Base-by-base conservation (phyloP, 2,797 vertebrate genomes). In the Ataeniobius toweri region DNA sequence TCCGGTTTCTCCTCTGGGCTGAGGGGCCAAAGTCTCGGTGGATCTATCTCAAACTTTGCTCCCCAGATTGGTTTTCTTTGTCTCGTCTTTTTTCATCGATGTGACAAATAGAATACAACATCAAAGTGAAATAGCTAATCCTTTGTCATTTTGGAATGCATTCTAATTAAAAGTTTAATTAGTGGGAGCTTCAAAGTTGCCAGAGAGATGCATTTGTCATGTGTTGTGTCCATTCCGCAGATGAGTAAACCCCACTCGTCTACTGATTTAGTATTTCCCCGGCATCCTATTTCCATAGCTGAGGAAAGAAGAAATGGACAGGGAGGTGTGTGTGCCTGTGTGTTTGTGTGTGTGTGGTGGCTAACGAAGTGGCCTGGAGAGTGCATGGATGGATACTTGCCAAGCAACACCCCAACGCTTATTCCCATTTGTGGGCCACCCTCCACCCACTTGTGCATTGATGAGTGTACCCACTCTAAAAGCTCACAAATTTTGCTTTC, bases 401-500 rank as follows among this genome's bases (percentile, higher is more conserved):
- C 93, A 96, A 94, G 82, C 87, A 81, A 61, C 71, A 51, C 81
- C 88, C 89, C 86, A 9, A 71, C 28, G 0, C 77, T 84, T 83
- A 85, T 85, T 81, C 86, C 72, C 79, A 86, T 80, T 83, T 80
- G 77, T 67, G 16, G 20, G 80, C 73, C 69, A 41, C 50, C 48
- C 77, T 28, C 76, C 76, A 73, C 36, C 67, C 82, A 75, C 74
- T 78, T 76, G 79, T 75, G 82, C 92, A 88, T 55, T 78, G 86
- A 82, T 83, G 91, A 94, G 92, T 86, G 91, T 83, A 74, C 91
- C 91, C 95, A 92, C 94, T 96, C 94, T 95, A 95, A 95, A 94
- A 96, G 94, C 93, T 88, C 92, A 90, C 96, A 95, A 94, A 95
- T 96, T 94, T 89, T 93, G 90, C 93, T 94, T 95, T 93, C 88